Conservation (phyloP, 2,113 vertebrate genomes). For the Silurus glanis region DNA sequence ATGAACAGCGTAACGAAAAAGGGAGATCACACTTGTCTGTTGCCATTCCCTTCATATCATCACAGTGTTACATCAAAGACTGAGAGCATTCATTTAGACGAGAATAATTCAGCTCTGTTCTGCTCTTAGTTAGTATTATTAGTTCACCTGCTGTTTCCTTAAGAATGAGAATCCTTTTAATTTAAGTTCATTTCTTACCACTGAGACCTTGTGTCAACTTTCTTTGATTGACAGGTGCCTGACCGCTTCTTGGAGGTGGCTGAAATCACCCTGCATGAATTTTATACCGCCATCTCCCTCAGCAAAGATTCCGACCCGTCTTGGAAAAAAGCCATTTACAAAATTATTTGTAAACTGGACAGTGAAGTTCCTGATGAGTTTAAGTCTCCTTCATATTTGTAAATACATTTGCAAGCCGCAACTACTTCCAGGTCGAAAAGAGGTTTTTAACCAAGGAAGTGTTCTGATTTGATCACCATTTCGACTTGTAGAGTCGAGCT, state of each 20-base stretch:
- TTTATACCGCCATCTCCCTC: slow-evolving; percentile 84
- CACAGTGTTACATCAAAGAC: slow-evolving; percentile 40
- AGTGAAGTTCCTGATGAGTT: slow-evolving; percentile 89
- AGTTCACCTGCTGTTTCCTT: not conserved
- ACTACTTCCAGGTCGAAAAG: not conserved
- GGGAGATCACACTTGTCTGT: slow-evolving; percentile 10
- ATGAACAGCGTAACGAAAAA: slow-evolving; percentile 21
- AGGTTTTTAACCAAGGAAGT: not conserved
- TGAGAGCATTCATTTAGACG: slow-evolving; percentile 22
- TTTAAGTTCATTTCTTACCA: not conserved
- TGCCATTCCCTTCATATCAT: slow-evolving; percentile 11
- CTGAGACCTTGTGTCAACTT: slow-evolving; percentile 13
- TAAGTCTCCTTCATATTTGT: slow-evolving; percentile 82
- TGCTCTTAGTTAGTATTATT: slow-evolving; percentile 11
- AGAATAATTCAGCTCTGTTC: not conserved
- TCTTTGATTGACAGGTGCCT: slow-evolving; percentile 78
- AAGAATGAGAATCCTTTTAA: slow-evolving; percentile 12
- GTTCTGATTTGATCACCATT: not conserved
- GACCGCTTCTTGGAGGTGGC: slow-evolving; percentile 89
- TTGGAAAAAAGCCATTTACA: slow-evolving; percentile 98
- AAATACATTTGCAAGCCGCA: slow-evolving; percentile 48
- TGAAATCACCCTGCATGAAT: slow-evolving; percentile 88
- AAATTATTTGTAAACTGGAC: slow-evolving; percentile 97
- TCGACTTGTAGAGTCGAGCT: not conserved
- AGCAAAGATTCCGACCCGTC: slow-evolving; percentile 90